These are phyloP conservation scores for Limnephilus rhombicus DNA, from an alignment of 2,888 invertebrate species.

Conservation along the genomic window DNA sequence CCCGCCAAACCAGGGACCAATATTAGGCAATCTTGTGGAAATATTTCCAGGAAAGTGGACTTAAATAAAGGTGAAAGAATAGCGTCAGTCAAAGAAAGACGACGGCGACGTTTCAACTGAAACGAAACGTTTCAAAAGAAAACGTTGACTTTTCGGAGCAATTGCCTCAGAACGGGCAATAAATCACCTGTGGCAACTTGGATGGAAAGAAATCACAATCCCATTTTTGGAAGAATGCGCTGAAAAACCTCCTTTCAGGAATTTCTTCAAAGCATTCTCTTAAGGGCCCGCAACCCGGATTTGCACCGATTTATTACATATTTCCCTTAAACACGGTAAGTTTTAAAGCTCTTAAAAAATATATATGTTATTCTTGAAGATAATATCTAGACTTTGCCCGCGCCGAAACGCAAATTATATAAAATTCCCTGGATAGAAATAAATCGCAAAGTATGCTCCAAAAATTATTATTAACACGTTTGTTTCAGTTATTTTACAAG, in stretches of 20 bases:
- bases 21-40: neutral
- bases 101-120: neutral
- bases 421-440: no score
- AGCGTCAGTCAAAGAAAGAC: neutral
- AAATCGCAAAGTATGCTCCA: no score
- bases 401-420: no score
- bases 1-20: neutral
- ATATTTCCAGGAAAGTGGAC: neutral
- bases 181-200: constrained; percentile 22
- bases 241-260: neutral
- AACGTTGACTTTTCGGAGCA: constrained; percentile 25
- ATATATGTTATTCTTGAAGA: no score
- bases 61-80: neutral
- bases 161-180: constrained; percentile 17
- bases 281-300: no score
- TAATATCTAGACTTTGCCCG: no score
- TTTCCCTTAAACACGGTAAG: no score
- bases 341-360: no score
- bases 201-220: neutral
- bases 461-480: no score
- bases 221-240: neutral
- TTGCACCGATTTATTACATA: no score
- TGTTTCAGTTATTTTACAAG: no score
- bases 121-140: neutral
- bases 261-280: neutral